Conservation (phyloP, 2,888 invertebrate genomes). For the Mesorhabditis belari region DNA sequence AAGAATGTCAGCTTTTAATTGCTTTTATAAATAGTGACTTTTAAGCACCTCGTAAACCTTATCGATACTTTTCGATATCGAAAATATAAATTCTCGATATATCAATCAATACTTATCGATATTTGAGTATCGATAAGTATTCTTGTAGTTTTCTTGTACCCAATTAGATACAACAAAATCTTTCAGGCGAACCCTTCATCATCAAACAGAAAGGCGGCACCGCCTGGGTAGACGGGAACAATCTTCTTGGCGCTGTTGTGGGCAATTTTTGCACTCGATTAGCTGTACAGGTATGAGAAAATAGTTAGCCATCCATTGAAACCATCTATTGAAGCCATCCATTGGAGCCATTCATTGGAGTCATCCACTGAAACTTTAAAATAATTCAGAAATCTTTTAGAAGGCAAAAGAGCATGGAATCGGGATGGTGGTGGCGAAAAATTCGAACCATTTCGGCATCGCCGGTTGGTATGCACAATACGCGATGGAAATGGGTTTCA, state of each 20-base stretch:
- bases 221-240: conserved; percentile 70
- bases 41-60: too few relatives aligned
- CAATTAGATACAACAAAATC: too few relatives aligned
- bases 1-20: too few relatives aligned
- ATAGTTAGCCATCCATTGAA: not conserved
- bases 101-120: too few relatives aligned
- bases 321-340: conserved; percentile 35
- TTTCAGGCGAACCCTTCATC: conserved; percentile 31
- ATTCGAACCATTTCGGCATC: conserved; percentile 77
- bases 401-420: conserved; percentile 70
- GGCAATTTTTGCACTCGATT: conserved; percentile 62
- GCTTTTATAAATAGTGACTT: too few relatives aligned
- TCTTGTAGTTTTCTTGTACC: too few relatives aligned
- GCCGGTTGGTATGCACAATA: conserved; percentile 75
- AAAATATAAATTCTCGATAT: too few relatives aligned
- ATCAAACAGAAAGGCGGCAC: conserved; percentile 45
- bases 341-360: too few relatives aligned
- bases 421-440: conserved; percentile 66
- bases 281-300: conserved; percentile 62
- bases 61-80: too few relatives aligned
- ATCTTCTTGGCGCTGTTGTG: conserved; percentile 73
- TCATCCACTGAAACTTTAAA: too few relatives aligned
- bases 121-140: too few relatives aligned
- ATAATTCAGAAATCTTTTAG: too few relatives aligned
- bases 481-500: conserved; percentile 68